Evolutionary conservation across 2,888 invertebrate species (phyloP), one percentile per base, ranked within the genome.

Genomic region (Drosophila silvestris): DNA sequence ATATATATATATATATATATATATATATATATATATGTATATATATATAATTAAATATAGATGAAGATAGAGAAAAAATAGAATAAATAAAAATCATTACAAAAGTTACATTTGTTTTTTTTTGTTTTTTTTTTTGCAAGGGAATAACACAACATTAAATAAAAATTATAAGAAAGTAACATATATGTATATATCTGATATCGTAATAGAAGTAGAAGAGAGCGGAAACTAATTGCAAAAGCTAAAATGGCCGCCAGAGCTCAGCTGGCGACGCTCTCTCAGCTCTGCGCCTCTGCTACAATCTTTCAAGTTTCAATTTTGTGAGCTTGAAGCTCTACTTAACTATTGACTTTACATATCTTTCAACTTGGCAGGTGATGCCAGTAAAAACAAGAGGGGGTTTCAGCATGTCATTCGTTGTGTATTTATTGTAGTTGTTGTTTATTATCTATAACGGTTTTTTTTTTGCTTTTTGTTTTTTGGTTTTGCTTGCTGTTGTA

Each of bases 401-500:
- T 87, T 88, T 83, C 83, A 88, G 85, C 88, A 85, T 89, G 89
- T 84, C 82, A 77, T 83, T 80, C 81, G 88, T 85, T 85, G 88
- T 85, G 88, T 85, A 81, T 81, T 82, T 84, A 69, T 64, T 71
- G 54, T 70, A 57, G 58, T 71, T 74, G 70, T 80, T 82, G 53
- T 70, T 76, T 85, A 83, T 85, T 77, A 80, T 85, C 79, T 79
- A 79, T 79, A 79, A 71, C 76, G 78, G 64, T 71, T 79, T 67
- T 52, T 52, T 61, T 35, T 35, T 37, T 37, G 37, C 6, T 5
- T 35, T 47, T 59, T 47, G 22, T 52, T 60, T 54, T 73, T 63
- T 56, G 65, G 32, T 52, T 52, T 65, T 28, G 39, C 44, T 52
- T 50, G 53, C 51, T 54, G 57, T 57, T 57, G 30, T 58, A 37